Evolutionary conservation across 2,888 invertebrate species (phyloP).

Genomic region (Tetropium fuscum): DNA sequence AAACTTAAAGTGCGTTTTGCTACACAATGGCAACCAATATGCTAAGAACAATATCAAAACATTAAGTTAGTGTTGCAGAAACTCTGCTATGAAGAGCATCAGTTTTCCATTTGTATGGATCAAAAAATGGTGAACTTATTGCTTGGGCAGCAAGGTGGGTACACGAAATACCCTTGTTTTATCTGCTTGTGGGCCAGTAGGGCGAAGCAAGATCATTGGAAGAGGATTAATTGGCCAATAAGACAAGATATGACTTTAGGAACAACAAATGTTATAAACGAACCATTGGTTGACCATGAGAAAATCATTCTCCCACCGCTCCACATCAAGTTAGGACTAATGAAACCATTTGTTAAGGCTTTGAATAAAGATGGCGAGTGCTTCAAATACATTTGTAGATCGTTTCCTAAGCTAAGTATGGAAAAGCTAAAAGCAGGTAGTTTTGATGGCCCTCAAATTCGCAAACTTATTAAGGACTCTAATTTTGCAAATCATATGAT

Average conservation of each 20-base stretch:
- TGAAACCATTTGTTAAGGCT: neutral
- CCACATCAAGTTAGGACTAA: neutral
- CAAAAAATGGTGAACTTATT: neutral
- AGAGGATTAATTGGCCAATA: neutral
- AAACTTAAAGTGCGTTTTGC: neutral
- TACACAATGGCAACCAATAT: neutral
- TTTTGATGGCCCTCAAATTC: neutral
- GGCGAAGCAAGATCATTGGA: neutral
- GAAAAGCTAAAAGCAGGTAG: neutral
- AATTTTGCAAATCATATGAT: no score
- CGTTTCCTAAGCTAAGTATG: neutral
- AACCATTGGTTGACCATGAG: neutral
- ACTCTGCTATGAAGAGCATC: neutral
- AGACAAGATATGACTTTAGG: neutral
- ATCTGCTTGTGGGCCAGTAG: neutral
- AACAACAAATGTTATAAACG: neutral
- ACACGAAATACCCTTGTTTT: neutral
- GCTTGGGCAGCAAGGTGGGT: neutral
- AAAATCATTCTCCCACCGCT: neutral
- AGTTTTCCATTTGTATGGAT: neutral
- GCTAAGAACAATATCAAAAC: neutral
- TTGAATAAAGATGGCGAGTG: neutral
- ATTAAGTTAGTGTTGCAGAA: neutral
- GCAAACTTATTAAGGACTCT: no score
- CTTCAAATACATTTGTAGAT: neutral